Evolutionary conservation across 1,140 invertebrate genomes (phyloP).

Genomic region (Diorhabda carinulata): DNA sequence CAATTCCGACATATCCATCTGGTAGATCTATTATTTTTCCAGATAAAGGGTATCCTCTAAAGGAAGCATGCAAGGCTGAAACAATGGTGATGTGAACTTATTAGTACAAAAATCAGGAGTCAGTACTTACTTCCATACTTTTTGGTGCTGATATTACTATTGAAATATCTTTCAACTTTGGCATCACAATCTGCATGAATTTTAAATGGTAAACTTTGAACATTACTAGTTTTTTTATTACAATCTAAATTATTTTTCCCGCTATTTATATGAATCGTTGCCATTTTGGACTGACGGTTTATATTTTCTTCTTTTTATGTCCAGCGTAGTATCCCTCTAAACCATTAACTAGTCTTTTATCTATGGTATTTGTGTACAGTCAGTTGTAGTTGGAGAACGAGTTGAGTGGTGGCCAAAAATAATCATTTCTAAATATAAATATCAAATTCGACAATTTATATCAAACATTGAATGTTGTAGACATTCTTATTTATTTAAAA

Average conservation of each 20-base stretch:
- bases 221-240: slow-evolving; percentile 44
- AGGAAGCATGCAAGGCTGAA: slow-evolving; percentile 51
- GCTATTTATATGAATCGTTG: slow-evolving; percentile 51
- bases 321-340: too few species aligned
- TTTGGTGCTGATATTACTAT: slow-evolving; percentile 55
- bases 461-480: too few species aligned
- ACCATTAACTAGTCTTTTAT: too few species aligned
- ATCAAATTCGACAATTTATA: too few species aligned
- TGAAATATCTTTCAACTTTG: slow-evolving; percentile 67
- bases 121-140: slow-evolving; percentile 39
- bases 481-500: too few species aligned
- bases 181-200: slow-evolving; percentile 66
- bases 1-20: slow-evolving; percentile 61
- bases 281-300: not conserved
- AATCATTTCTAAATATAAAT: too few species aligned
- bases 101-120: not conserved
- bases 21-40: slow-evolving; percentile 60
- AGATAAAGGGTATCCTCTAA: slow-evolving; percentile 65
- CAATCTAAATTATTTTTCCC: slow-evolving; percentile 48
- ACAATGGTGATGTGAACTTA: not conserved
- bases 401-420: too few species aligned
- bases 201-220: slow-evolving; percentile 73
- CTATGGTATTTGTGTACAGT: too few species aligned
- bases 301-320: not conserved
- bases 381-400: too few species aligned